phyloP scores from a whole-genome alignment of 2,888 invertebrate species.

The Eledona agricola region DNA sequence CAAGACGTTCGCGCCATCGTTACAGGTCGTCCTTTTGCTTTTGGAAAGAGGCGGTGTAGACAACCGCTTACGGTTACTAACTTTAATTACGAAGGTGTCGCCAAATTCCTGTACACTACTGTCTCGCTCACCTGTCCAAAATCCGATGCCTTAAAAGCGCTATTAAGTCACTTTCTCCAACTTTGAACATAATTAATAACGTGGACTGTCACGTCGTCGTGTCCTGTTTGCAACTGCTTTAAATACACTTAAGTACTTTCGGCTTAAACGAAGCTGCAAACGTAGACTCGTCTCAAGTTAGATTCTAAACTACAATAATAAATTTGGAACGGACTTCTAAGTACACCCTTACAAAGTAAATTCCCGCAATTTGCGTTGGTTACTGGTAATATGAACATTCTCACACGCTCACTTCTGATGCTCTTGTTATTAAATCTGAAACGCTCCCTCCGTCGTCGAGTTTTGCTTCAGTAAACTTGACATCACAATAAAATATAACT shows the following conservation, averaged over 20 bases:
- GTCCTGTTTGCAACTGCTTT: conserved; percentile 9
- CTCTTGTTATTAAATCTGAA: conserved; percentile 5
- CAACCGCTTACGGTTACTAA: conserved; percentile 46
- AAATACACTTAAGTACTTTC: conserved; percentile 11
- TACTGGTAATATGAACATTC: conserved; percentile 11
- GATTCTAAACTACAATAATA: conserved; percentile 25
- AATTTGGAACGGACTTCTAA: conserved; percentile 24
- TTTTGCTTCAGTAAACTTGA: conserved; percentile 23
- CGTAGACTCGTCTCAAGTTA: conserved; percentile 14
- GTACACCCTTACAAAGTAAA: conserved; percentile 21
- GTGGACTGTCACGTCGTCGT: conserved; percentile 7
- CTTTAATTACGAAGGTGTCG: conserved; percentile 53
- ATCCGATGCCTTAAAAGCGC: conserved; percentile 10
- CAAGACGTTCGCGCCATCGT: conserved; percentile 47
- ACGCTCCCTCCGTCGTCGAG: conserved; percentile 13
- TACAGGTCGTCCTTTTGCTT: conserved; percentile 23
- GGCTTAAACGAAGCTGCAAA: conserved; percentile 6
- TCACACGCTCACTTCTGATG: conserved; percentile 12
- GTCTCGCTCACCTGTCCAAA: conserved; percentile 43
- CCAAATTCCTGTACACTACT: conserved; percentile 52
- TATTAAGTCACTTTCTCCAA: conserved; percentile 7
- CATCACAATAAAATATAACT: conserved; percentile 52
- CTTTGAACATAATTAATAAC: conserved; percentile 19
- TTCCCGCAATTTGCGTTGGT: conserved; percentile 21
- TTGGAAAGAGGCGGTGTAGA: conserved; percentile 38